Conservation (phyloP, 2,113 vertebrate genomes). For the Aegotheles bennettii region DNA sequence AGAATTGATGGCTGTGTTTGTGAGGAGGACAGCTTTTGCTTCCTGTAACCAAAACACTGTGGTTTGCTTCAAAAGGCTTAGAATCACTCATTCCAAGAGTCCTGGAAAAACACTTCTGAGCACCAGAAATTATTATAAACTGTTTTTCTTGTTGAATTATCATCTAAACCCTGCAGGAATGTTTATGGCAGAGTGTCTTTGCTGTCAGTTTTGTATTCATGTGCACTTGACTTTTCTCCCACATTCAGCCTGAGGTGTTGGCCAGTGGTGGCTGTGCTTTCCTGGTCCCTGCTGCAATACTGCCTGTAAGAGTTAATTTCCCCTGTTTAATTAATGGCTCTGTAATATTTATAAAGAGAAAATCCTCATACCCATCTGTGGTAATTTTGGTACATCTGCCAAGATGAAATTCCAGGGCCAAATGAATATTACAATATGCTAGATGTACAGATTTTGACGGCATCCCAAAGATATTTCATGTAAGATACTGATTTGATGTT, state of each 20-base stretch:
- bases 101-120: not conserved
- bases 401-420: not conserved
- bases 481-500: not conserved
- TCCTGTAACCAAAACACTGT: not conserved
- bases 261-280: not conserved
- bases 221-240: not conserved
- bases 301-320: not conserved
- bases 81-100: not conserved
- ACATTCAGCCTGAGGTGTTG: not conserved
- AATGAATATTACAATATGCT: not conserved
- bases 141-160: not conserved
- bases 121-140: not conserved
- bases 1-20: not conserved
- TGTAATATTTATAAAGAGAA: slow-evolving; percentile 10
- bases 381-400: not conserved
- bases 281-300: not conserved
- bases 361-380: not conserved
- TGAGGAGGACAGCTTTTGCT: not conserved
- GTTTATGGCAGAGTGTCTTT: not conserved
- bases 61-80: not conserved
- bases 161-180: not conserved
- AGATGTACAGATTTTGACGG: not conserved
- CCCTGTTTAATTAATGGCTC: slow-evolving; percentile 11
- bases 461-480: not conserved
- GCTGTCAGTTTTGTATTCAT: not conserved